phyloP scores from a whole-genome alignment of 2,797 vertebrate species.

The Capromys pilorides region DNA sequence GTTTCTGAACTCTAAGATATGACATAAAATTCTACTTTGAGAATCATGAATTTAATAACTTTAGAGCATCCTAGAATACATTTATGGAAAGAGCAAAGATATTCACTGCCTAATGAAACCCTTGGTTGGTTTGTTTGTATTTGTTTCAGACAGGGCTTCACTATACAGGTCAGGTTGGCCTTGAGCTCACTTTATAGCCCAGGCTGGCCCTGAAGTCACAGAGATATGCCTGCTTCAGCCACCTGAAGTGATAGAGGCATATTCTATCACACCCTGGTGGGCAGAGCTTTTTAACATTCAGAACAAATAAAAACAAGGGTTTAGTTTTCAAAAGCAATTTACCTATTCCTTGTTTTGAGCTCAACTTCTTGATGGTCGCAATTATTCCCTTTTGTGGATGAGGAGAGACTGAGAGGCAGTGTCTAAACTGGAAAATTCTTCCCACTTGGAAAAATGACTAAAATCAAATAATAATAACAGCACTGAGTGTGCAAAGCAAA shows the following conservation, averaged over 20 bases:
- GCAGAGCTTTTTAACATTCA: background rate
- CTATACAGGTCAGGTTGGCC: background rate
- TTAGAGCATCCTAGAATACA: background rate
- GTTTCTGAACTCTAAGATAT: background rate
- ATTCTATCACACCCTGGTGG: background rate
- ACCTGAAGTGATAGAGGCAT: background rate
- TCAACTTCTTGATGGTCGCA: background rate
- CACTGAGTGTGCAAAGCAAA: background rate
- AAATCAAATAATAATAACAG: constrained; percentile 41
- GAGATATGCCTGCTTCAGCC: background rate
- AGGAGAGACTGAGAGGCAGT: background rate
- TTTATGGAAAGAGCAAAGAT: background rate
- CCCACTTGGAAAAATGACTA: constrained; percentile 8
- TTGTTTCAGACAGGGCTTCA: background rate
- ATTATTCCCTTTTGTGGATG: background rate
- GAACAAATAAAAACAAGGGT: background rate
- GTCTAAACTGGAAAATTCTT: background rate
- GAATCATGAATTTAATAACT: background rate
- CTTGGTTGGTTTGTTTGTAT: too few relatives aligned
- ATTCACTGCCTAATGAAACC: background rate
- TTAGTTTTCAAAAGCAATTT: background rate
- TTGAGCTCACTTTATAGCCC: background rate
- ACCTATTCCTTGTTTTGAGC: background rate
- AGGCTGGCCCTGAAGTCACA: background rate
- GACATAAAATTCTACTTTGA: constrained; percentile 13